Conservation (phyloP, 2,113 vertebrate species). For the Solea senegalensis region DNA sequence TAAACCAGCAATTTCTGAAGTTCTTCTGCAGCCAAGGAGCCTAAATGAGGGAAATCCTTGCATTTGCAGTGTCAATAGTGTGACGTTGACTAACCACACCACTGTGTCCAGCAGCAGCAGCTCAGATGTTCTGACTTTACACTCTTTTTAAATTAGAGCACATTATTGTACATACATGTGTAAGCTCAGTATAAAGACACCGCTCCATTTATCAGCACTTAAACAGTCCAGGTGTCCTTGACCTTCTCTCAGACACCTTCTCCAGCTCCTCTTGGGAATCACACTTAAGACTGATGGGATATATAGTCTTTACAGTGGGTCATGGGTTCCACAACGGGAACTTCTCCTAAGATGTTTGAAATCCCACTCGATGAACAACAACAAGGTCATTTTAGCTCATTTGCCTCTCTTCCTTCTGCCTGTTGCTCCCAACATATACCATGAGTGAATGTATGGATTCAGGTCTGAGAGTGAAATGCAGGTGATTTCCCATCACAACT, state of each 20-base stretch:
- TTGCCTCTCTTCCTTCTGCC: background rate
- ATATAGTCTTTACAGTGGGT: background rate
- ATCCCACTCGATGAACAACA: background rate
- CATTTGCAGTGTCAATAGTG: background rate
- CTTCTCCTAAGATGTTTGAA: background rate
- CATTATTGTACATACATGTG: background rate
- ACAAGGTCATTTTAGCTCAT: background rate
- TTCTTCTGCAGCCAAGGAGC: too few species aligned
- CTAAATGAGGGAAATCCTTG: background rate
- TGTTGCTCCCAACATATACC: background rate
- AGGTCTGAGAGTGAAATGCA: too few species aligned
- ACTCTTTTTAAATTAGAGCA: background rate
- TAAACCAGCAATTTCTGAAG: background rate
- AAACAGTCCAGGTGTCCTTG: background rate
- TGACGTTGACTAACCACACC: too few species aligned
- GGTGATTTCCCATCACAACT: too few species aligned
- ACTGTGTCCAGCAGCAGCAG: background rate
- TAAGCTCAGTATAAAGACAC: background rate
- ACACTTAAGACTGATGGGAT: background rate
- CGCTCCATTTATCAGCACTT: background rate
- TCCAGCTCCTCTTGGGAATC: background rate
- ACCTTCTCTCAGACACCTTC: background rate
- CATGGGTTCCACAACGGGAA: background rate
- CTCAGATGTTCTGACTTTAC: background rate
- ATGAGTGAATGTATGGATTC: too few species aligned